These are phyloP conservation scores for Globicephala melas DNA, from an alignment of 2,113 vertebrate genomes.

Conservation along the genomic window DNA sequence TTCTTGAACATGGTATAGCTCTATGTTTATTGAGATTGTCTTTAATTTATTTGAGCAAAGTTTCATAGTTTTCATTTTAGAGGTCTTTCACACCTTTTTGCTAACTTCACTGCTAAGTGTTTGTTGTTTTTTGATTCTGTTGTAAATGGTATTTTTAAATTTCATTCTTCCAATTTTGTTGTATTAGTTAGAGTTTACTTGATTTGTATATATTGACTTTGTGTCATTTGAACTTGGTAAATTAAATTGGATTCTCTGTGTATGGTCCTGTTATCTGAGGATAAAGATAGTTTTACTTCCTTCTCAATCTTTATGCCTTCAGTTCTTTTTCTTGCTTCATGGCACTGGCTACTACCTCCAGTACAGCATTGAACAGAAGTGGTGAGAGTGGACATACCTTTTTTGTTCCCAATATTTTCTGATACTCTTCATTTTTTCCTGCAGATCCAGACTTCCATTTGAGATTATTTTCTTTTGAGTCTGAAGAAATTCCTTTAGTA, in stretches of 20 bases:
- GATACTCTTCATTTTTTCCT: background rate
- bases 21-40: background rate
- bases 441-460: background rate
- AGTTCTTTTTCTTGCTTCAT: slow-evolving; percentile 26
- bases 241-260: background rate
- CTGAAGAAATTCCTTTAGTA: background rate
- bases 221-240: background rate
- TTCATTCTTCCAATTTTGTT: background rate
- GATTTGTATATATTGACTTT: background rate
- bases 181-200: background rate
- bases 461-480: slow-evolving; percentile 1
- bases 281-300: slow-evolving; percentile 4
- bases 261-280: background rate
- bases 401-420: background rate
- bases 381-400: background rate
- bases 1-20: background rate
- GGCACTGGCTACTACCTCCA: background rate
- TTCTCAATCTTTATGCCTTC: background rate
- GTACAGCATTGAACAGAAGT: background rate
- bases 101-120: background rate
- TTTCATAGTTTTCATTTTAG: slow-evolving; percentile 11
- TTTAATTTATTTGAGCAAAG: background rate
- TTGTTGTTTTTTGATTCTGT: background rate
- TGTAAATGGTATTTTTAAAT: background rate
- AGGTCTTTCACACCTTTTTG: background rate